Evolutionary conservation across 2,797 vertebrate genomes (phyloP), one percentile per base, ranked within the genome.

Genomic region (Centroberyx gerrardi): DNA sequence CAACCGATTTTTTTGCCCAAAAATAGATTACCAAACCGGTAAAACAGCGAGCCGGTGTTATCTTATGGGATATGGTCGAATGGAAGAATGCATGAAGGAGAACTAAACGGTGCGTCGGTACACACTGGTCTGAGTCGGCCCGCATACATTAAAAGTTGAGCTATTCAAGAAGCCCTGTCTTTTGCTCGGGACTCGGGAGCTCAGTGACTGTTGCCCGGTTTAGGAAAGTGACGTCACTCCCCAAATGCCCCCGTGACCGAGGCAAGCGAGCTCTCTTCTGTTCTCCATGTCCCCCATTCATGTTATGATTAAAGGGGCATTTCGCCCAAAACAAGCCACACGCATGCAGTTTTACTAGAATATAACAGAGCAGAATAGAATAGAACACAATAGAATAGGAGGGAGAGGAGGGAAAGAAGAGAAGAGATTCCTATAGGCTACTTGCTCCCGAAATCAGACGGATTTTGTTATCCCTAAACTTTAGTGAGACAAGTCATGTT

Each of bases 171-270:
- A 88, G 61, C 81, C 69, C 65, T 33, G 77, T 40, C 36, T 75
- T 68, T 59, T 49, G 31, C 63, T 79, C 78, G 28, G 66, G 76
- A 81, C 84, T 84, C 48, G 9, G 31, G 13, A 29, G 59, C 81
- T 84, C 86, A 75, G 62, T 62, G 51, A 79, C 80, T 73, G 76
- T 53, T 81, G 76, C 80, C 91, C 85, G 86, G 85, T 90, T 86
- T 78, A 84, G 88, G 74, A 80, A 60, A 79, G 88, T 93, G 92
- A 93, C 92, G 93, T 94, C 92, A 94, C 86, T 65, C 58, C 0
- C 69, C 79, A 62, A 13, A 28, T 27, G 83, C 88, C 87, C 89
- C 81, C 88, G 88, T 88, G 90, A 91, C 87, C 86, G 80, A 60
- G 54, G 75, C 2, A 70, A 68, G 65, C 73, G 76, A 80, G 82